Evolutionary conservation across 2,113 vertebrate genomes (phyloP).

Genomic region (Acrocephalus arundinaceus): DNA sequence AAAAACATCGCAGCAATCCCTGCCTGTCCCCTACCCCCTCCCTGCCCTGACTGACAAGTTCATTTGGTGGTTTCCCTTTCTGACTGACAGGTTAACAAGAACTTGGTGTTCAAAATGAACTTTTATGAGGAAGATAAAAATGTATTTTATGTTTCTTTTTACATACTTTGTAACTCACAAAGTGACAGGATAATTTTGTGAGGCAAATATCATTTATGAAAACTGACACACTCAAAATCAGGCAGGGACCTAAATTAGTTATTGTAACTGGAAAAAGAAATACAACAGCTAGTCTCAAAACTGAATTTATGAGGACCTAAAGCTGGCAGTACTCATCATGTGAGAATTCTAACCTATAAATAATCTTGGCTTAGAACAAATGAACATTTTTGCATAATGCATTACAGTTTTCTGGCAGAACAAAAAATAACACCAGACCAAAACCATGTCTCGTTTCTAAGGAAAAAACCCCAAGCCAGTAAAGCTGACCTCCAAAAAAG

Average conservation of each 20-base stretch:
- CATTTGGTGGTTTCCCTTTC: background rate
- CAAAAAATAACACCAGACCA: constrained; percentile 29
- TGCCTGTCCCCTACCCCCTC: background rate
- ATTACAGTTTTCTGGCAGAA: constrained; percentile 43
- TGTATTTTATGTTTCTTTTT: background rate
- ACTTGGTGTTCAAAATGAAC: background rate
- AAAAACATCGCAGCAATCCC: background rate
- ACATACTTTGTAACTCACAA: background rate
- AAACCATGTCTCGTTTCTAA: constrained; percentile 16
- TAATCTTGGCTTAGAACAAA: constrained; percentile 49
- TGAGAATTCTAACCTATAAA: constrained; percentile 50
- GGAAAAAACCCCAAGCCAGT: background rate
- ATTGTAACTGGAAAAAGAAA: constrained; percentile 9
- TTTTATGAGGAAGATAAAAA: background rate
- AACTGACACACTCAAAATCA: background rate
- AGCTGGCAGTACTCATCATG: background rate
- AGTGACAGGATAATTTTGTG: background rate
- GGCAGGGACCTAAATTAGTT: background rate
- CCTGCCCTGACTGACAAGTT: fast-evolving
- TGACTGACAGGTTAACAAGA: background rate
- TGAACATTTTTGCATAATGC: constrained; percentile 19
- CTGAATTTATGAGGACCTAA: background rate
- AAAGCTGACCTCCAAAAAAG: constrained; percentile 30
- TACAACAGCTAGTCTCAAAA: background rate
- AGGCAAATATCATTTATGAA: background rate